Conservation (phyloP, 2,113 vertebrate species). For the Irena cyanogastra region DNA sequence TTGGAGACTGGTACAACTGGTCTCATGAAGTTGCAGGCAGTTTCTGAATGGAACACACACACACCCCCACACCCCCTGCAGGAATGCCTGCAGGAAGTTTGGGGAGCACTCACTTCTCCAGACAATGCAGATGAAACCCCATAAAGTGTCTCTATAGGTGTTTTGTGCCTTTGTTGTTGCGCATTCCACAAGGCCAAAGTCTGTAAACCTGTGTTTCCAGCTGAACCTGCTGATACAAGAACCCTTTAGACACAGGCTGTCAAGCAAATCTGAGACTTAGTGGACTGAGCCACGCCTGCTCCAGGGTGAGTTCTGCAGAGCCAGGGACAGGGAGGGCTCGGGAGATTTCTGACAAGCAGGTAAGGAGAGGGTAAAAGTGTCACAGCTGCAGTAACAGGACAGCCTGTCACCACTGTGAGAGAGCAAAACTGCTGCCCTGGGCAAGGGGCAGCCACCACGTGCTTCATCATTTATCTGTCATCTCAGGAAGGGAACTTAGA, state of each 20-base stretch:
- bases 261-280: neutral
- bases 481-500: neutral
- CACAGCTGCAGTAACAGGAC: neutral
- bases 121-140: neutral
- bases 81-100: neutral
- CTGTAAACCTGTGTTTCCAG: neutral
- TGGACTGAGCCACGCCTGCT: neutral
- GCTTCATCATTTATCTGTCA: rapidly evolving
- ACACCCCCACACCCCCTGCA: neutral
- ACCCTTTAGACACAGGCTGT: neutral
- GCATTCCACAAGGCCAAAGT: neutral
- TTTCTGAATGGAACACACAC: neutral
- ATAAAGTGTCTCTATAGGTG: neutral
- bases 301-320: neutral
- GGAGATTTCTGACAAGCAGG: neutral
- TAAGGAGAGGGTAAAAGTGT: neutral
- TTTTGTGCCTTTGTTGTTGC: neutral
- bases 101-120: neutral
- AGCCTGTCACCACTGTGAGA: rapidly evolving
- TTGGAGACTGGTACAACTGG: neutral
- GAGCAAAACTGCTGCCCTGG: neutral
- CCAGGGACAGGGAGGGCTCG: rapidly evolving
- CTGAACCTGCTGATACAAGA: neutral
- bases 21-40: neutral
- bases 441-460: neutral